Base-by-base conservation (phyloP, 2,113 vertebrate genomes). In the Electrona antarctica region DNA sequence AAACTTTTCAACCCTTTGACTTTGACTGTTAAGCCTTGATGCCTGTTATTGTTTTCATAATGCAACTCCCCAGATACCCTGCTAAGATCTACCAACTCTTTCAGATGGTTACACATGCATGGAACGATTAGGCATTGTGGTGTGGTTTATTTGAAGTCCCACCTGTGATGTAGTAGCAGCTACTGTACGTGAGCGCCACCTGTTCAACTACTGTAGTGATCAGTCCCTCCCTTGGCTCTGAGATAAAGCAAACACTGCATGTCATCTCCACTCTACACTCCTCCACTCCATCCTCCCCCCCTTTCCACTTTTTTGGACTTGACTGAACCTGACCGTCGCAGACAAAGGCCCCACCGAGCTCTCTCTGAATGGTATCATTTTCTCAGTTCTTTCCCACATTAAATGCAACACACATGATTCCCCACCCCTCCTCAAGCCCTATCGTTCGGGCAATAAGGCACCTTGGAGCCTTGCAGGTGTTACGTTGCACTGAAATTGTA, bases 271-370 rank as follows among this genome's bases (percentile, higher is more conserved):
- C 33, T 41, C 33, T 41, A 41, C 33, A 49, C 55, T 58, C 49
- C 12, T 33, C 6, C 28, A 4, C 65, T 11, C 8, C 65, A 8
- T 47, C 10, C 52, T 3, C 6, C 54, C 10, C 33, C 12, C 54
- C 10, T 7, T 3, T 28, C 47, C 33, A 41, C 33, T 52, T 52
- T 46, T 45, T 71, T 46, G 71, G 73, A 77, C 84, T 10, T 86
- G 85, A 80, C 82, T 84, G 63, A 78, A 88, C 86, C 72, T 76
- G 81, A 81, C 59, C 47, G 4, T 29, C 9, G 12, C 21, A 78
- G 67, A 81, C 68, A 70, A 77, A 71, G 71, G 14, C 14, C 33
- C 33, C n/a, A 28, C 29, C 46, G 59, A 47, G 15, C 50, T 7
- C 4, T 12, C 29, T 64, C 3, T 13, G 33, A 60, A 46, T 52